Percentiles rank a stretch among this genome's conserved stretches.
Conservation (phyloP, 2,888 invertebrate species). For the Cerceris ruficornis region DNA sequence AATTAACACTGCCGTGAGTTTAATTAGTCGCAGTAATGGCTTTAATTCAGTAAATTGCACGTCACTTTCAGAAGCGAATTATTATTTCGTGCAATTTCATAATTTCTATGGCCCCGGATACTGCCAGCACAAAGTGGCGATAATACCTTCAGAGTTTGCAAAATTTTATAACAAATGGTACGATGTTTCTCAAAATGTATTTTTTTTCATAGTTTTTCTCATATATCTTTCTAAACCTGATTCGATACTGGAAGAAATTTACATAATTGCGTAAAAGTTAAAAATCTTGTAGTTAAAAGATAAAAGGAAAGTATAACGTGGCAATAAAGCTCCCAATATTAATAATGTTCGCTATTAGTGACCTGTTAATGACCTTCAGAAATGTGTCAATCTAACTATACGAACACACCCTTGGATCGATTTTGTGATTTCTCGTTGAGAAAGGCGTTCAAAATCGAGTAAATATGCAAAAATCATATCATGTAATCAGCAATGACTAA, state of each 20-base stretch:
- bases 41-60: not conserved
- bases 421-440: conserved; percentile 6
- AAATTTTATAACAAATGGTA: too few species aligned
- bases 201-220: too few species aligned
- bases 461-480: not conserved
- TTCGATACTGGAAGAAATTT: not conserved
- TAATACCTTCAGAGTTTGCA: not conserved
- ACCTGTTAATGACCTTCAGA: not conserved
- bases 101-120: not conserved
- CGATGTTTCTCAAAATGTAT: too few species aligned
- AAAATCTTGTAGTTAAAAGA: not conserved
- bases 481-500: not conserved
- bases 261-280: not conserved
- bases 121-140: not conserved
- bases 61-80: not conserved
- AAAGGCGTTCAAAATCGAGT: not conserved
- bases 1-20: too few species aligned
- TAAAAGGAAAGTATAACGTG: not conserved
- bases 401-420: conserved; percentile 45
- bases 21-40: too few species aligned
- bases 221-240: too few species aligned
- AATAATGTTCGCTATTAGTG: too few species aligned
- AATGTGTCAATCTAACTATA: not conserved
- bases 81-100: not conserved
- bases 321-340: too few species aligned